Base-by-base conservation (phyloP, 64 coral and sea anemone species). In the Pocillopora verrucosa region DNA sequence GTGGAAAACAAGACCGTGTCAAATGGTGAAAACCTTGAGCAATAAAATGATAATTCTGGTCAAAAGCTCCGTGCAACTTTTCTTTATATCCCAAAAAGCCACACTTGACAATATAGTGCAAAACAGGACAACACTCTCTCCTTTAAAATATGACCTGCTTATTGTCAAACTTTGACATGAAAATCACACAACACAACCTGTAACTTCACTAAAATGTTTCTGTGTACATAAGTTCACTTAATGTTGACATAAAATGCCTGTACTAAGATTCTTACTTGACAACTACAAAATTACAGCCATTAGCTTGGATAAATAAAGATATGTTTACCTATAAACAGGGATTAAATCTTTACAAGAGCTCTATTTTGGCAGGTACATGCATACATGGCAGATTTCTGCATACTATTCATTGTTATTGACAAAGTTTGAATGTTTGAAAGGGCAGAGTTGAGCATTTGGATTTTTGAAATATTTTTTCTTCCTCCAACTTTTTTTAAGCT, bases 261-360 rank as follows among this genome's bases (percentile, higher is more conserved):
- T 16, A 17, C 10, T 16, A 13, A 7, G 3, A 34, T 1, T 1
- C 2, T 65, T 20, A 2, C 58, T 10, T 65, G n/a, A 65, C 60
- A 63, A 36, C 16, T 45, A 3, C 34, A 38, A 65, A 65, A 67
- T 20, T 83, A 14, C 13, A 83, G 17, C 80, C 61, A 83, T 83
- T 67, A 83, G 3, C 77, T 83, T 67, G 63, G 13, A 41, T 83
- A 17, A 83, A 83, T 61, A 83, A n/a, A 38, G 35, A 14, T 65
- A 6, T 61, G 60, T 67, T 83, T 68, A 67, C 34, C 34, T 51
- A 38, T 67, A 65, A 83, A 83, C 30, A 41, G 6, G 10, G 35
- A 22, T 24, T n/a, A 83, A 68, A 16, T 37, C 14, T 36, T 83
- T 16, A 59, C 11, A 79, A 59, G 19, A 59, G 37, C 38, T 60